Conservation (phyloP, 2,113 vertebrate genomes). For the Murina feae region DNA sequence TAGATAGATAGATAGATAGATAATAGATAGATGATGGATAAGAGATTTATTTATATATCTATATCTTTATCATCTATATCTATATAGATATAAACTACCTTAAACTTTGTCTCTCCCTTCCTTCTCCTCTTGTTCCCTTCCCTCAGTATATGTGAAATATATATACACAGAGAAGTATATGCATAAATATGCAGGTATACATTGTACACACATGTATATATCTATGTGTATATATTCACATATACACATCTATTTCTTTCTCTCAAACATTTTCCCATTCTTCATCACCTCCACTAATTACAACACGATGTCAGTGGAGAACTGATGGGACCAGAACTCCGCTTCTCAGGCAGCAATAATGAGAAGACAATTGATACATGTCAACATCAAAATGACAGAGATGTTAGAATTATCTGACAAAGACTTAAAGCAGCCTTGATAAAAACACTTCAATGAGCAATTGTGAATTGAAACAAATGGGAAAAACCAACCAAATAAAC, state of each 20-base stretch:
- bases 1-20: not conserved
- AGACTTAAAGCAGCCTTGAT: not conserved
- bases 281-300: not conserved
- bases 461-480: not conserved
- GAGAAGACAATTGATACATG: not conserved
- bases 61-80: too few relatives aligned
- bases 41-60: not conserved
- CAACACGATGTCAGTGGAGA: not conserved
- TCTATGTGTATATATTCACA: not conserved
- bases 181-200: not conserved
- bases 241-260: not conserved
- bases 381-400: not conserved
- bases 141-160: not conserved
- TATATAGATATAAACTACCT: not conserved
- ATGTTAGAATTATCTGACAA: not conserved
- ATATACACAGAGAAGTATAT: not conserved
- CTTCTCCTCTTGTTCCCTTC: too few relatives aligned
- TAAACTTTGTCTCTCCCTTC: not conserved
- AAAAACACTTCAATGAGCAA: not conserved
- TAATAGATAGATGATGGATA: not conserved
- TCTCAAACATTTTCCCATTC: not conserved
- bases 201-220: not conserved
- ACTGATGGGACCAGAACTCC: not conserved
- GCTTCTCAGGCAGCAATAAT: not conserved
- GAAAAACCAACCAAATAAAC: too few relatives aligned